Evolutionary conservation across 2,888 invertebrate genomes (phyloP), one percentile per base, ranked within the genome.

Genomic region (Myopa tessellatipennis): DNA sequence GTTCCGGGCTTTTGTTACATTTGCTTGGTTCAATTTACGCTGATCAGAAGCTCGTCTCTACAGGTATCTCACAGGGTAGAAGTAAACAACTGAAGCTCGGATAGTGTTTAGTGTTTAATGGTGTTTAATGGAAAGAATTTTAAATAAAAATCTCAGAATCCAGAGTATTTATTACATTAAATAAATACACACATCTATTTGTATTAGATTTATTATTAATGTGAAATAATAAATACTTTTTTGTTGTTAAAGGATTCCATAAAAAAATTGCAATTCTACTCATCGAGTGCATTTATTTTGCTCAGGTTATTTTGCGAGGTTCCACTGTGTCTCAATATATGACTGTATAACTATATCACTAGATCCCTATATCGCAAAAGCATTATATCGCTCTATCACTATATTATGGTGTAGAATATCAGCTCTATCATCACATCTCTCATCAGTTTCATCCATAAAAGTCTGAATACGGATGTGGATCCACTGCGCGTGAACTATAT

Each of bases 1-100:
- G 96, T 96, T 97, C 97, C 97, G 97, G 97, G 97, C 96, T 97
- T 97, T 96, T 97, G 97, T 97, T 95, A 95, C 95, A 94, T 75
- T 60, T 85, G 85, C 84, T 83, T 84, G 83, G 82, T 83, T 78
- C 36, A 36, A 55, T 84, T 82, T 82, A 84, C 83, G 86, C 85
- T 85, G 87, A 93, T 96, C 97, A 97, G 97, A 97, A 97, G 97
- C 97, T 97, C 97, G 97, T 96, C 96, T 97, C 96, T 97, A 97
- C 97, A 97, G 97, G 97, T 97, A 97, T 97, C 96, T 97, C 96
- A 96, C 96, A 96, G 96, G 95, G 88, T 89, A 90, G 89, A 89
- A 89, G 85, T 86, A 87, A 87, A 86, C 90, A 84, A 84, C 89
- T 79, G 8, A 18, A 10, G 10, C n/a, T 45, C 45, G 7, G 40